A percentile compares a stretch with the other conserved stretches of the same genome.
These are phyloP conservation scores for Steatocranus sp. DNA, from an alignment of 2,797 vertebrate species.

Conservation along the genomic window DNA sequence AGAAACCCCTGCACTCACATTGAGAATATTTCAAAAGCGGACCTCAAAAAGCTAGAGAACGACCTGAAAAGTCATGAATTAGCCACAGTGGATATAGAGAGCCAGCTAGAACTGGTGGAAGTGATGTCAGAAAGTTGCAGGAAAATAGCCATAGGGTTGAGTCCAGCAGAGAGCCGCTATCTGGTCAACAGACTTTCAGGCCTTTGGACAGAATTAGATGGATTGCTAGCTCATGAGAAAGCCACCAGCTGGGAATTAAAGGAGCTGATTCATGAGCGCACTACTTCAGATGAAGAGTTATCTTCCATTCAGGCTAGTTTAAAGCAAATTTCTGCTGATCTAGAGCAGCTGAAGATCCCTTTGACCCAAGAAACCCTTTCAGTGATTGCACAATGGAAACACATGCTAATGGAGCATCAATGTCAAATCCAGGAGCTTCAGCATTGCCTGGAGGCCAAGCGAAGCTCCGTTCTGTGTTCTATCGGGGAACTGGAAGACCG, in stretches of 20 bases:
- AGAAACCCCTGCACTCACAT: slow-evolving; percentile 45
- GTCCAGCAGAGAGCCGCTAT: slow-evolving; percentile 64
- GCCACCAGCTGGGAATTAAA: slow-evolving; percentile 66
- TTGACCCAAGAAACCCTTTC: slow-evolving; percentile 50
- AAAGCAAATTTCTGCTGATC: slow-evolving; percentile 45
- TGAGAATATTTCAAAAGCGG: slow-evolving; percentile 52
- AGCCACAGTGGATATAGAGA: slow-evolving; percentile 70
- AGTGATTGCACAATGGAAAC: slow-evolving; percentile 24
- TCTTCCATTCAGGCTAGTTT: slow-evolving; percentile 54
- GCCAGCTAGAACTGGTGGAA: slow-evolving; percentile 63
- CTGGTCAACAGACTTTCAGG: slow-evolving; percentile 66
- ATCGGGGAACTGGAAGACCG: slow-evolving; percentile 71
- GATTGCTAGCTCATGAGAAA: slow-evolving; percentile 60
- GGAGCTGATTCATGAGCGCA: slow-evolving; percentile 64
- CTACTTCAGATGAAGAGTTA: slow-evolving; percentile 61
- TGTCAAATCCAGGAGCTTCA: slow-evolving; percentile 68
- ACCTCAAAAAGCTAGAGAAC: slow-evolving; percentile 63
- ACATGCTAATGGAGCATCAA: slow-evolving; percentile 68
- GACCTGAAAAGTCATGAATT: slow-evolving; percentile 57
- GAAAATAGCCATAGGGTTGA: slow-evolving; percentile 38
- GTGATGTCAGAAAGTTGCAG: slow-evolving; percentile 62
- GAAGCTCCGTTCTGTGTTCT: slow-evolving; percentile 51
- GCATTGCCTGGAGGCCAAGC: slow-evolving; percentile 55
- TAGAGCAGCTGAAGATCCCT: slow-evolving; percentile 62
- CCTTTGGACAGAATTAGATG: slow-evolving; percentile 61